Evolutionary conservation across 1,140 invertebrate genomes (phyloP).

Genomic region (Ceratosolen solmsi): DNA sequence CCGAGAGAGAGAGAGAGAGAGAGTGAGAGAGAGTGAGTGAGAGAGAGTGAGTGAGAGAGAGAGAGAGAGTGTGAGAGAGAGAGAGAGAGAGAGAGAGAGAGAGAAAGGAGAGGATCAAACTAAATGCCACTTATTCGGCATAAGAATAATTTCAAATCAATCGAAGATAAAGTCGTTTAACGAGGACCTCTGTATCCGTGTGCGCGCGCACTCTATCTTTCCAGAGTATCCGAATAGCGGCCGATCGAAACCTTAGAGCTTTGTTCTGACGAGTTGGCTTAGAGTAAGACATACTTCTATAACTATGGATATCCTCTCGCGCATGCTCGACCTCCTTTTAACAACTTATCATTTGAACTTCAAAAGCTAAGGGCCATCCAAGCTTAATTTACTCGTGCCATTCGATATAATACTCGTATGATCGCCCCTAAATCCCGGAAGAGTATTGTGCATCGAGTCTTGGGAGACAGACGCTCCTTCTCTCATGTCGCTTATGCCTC

Average conservation of each 20-base stretch:
- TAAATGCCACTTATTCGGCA: too few species aligned
- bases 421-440: background rate
- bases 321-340: background rate
- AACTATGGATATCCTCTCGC: constrained; percentile 5
- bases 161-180: background rate
- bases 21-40: background rate
- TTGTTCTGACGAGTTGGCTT: background rate
- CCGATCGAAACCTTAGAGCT: background rate
- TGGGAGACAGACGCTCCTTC: background rate
- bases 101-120: too few species aligned
- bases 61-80: too few species aligned
- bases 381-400: constrained; percentile 26
- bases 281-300: background rate
- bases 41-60: background rate
- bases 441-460: background rate
- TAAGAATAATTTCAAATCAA: constrained; percentile 37
- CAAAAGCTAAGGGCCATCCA: background rate
- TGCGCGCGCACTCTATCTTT: too few species aligned
- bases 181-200: too few species aligned
- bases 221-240: background rate
- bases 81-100: too few species aligned
- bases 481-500: background rate
- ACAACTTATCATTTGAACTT: constrained; percentile 12
- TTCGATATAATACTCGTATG: constrained; percentile 16
- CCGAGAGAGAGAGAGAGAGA: background rate